phyloP scores from a whole-genome alignment of 2,888 invertebrate genomes.

The Bimastos eiseni region DNA sequence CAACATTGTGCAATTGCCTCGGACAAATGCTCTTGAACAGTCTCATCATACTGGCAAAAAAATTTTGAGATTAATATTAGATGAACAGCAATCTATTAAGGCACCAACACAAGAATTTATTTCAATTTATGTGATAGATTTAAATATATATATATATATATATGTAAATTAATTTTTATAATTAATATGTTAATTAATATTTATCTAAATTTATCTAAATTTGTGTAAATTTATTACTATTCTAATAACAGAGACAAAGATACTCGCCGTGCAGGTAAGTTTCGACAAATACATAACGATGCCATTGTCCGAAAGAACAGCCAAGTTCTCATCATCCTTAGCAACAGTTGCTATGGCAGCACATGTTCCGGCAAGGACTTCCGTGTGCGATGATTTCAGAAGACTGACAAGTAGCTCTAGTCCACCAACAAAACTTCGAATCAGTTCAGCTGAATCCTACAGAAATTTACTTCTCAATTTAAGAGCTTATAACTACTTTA shows the following conservation, averaged over 20 bases:
- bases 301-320: slow-evolving; percentile 90
- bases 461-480: slow-evolving; percentile 26
- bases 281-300: slow-evolving; percentile 79
- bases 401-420: slow-evolving; percentile 86
- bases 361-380: slow-evolving; percentile 85
- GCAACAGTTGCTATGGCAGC: slow-evolving; percentile 87
- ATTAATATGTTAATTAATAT: not conserved
- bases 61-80: not conserved
- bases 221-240: not conserved
- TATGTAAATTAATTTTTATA: not conserved
- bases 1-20: slow-evolving; percentile 92
- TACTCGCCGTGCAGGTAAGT: slow-evolving; percentile 70
- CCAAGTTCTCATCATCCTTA: slow-evolving; percentile 85
- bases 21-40: slow-evolving; percentile 66
- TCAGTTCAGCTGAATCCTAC: slow-evolving; percentile 87
- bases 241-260: not conserved
- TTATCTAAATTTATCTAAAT: slow-evolving; percentile 20
- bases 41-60: slow-evolving; percentile 61
- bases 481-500: not conserved
- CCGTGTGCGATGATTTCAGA: slow-evolving; percentile 73
- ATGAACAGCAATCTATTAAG: not conserved
- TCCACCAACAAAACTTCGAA: slow-evolving; percentile 90
- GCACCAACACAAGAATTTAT: not conserved
- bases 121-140: not conserved
- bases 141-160: not conserved